Evolutionary conservation across 1,140 invertebrate species (phyloP).

Genomic region (Apis mellifera): DNA sequence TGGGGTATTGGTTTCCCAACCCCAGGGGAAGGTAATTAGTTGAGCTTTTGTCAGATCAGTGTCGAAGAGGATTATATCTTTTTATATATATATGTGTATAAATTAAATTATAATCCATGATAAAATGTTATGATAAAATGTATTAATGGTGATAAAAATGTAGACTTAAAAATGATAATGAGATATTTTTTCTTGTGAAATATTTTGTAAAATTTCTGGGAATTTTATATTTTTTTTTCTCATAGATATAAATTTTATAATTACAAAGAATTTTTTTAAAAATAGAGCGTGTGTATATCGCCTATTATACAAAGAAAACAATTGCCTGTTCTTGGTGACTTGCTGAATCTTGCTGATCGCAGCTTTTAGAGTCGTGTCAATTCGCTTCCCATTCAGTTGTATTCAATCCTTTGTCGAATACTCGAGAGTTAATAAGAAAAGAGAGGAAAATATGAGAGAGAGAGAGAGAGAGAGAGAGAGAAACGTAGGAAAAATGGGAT

Average conservation of each 20-base stretch:
- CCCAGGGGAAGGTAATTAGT: not conserved
- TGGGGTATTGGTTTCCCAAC: not conserved
- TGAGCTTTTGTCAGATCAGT: not conserved
- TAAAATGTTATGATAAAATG: fast-evolving
- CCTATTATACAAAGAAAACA: not conserved
- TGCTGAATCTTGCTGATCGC: not conserved
- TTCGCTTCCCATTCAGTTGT: conserved; percentile 1
- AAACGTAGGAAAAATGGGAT: not conserved
- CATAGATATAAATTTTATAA: not conserved
- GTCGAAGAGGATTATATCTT: not conserved
- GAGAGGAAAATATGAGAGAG: too few relatives aligned
- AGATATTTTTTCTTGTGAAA: not conserved
- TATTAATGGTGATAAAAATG: not conserved
- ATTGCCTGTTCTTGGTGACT: not conserved
- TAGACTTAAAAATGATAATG: not conserved
- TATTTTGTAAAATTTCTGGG: not conserved
- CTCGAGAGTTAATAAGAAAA: not conserved
- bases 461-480: not conserved
- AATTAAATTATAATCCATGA: not conserved
- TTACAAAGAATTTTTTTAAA: not conserved
- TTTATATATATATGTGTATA: too few relatives aligned
- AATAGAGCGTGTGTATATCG: not conserved
- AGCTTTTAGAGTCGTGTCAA: not conserved
- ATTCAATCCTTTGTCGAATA: conserved; percentile 18
- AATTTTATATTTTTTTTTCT: not conserved